Evolutionary conservation across 2,113 vertebrate genomes (phyloP).

Genomic region (Sapayoa aenigma): DNA sequence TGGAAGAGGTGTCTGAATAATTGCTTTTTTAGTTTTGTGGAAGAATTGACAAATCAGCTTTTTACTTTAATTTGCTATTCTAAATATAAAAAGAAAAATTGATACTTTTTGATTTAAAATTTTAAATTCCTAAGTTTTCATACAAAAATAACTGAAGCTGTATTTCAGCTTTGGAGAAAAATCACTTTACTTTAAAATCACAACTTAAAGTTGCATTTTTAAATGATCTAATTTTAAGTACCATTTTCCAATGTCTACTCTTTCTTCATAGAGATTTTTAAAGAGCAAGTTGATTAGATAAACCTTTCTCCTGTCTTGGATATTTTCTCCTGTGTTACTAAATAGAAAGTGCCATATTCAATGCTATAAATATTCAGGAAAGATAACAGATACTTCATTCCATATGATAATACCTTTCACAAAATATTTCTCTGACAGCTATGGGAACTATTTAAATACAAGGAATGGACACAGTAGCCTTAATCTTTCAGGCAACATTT

Average conservation of each 20-base stretch:
- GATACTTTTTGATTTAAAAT: background rate
- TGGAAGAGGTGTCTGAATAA: background rate
- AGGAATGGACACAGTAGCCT: background rate
- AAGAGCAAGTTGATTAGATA: background rate
- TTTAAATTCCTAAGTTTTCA: background rate
- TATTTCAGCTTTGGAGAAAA: background rate
- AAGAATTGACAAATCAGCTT: background rate
- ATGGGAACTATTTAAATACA: background rate
- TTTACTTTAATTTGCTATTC: background rate
- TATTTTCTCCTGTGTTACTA: background rate
- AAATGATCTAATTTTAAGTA: background rate
- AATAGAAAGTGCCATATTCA: background rate
- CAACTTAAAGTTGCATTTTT: background rate
- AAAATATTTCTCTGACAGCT: background rate
- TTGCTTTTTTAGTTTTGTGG: background rate
- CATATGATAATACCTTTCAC: background rate
- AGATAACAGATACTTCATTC: background rate
- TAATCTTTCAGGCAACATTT: background rate
- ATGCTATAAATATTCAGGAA: background rate
- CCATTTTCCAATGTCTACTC: background rate
- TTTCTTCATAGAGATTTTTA: background rate
- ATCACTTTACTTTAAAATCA: background rate
- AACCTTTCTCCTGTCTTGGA: background rate
- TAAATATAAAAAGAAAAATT: background rate
- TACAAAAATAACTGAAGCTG: background rate